Conservation (phyloP, 35 echinoderm and acorn worm species). For the Lytechinus variegatus region DNA sequence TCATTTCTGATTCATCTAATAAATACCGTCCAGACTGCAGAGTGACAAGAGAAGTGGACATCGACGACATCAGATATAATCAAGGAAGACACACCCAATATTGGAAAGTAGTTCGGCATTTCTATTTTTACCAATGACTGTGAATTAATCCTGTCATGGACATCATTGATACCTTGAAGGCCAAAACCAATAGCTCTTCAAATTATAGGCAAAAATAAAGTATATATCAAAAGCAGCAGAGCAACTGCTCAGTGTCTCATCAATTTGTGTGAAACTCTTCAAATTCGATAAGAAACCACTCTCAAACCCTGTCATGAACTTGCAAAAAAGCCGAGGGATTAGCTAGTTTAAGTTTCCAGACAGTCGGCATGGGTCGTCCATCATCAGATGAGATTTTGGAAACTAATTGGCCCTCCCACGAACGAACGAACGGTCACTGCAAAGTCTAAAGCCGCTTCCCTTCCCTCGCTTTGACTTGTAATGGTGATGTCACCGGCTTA, state of each 20-base stretch:
- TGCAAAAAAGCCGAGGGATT: background rate
- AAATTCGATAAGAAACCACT: background rate
- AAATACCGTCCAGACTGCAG: background rate
- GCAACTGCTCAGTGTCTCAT: background rate
- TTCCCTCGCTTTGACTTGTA: background rate
- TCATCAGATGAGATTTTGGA: background rate
- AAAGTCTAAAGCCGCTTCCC: conserved; percentile 11
- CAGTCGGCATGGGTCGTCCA: background rate
- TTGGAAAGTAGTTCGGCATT: background rate
- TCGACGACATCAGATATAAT: background rate
- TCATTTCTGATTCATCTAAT: background rate
- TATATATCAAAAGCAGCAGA: background rate
- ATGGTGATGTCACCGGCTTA: background rate
- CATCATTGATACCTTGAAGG: background rate
- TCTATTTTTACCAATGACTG: background rate
- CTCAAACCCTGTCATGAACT: background rate
- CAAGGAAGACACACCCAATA: background rate
- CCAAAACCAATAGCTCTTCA: background rate
- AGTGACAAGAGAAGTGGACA: background rate
- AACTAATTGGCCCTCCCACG: background rate
- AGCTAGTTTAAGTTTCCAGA: background rate
- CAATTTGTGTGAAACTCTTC: background rate
- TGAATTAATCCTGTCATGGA: conserved; percentile 13
- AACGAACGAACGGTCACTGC: background rate
- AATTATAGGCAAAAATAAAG: background rate